These are phyloP conservation scores for Caenorhabditis sp. DNA, from an alignment of 2,888 invertebrate genomes.

Conservation along the genomic window DNA sequence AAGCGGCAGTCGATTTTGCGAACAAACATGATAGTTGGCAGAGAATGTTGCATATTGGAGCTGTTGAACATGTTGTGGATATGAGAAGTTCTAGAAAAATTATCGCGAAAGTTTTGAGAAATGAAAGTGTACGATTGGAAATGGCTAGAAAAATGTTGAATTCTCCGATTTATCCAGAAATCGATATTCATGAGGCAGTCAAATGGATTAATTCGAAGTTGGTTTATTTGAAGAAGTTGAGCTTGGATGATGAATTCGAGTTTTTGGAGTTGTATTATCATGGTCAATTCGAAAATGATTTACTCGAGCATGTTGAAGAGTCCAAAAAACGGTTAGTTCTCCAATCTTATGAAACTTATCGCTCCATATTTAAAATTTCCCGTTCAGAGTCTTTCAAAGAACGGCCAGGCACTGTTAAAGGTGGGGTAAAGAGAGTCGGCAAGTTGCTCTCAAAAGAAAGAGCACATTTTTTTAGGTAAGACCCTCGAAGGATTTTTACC, in stretches of 20 bases:
- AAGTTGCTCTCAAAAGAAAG: too few relatives aligned
- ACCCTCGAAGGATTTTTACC: too few relatives aligned
- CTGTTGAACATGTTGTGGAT: slow-evolving; percentile 75
- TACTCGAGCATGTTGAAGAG: slow-evolving; percentile 7
- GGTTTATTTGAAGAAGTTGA: background rate
- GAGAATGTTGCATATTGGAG: slow-evolving; percentile 92
- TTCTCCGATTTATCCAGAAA: slow-evolving; percentile 18
- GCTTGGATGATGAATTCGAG: background rate
- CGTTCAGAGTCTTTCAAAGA: too few relatives aligned
- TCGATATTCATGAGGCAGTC: slow-evolving; percentile 13
- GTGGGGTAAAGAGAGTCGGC: too few relatives aligned
- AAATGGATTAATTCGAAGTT: slow-evolving; percentile 16
- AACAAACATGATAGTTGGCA: slow-evolving; percentile 98
- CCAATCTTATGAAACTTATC: too few relatives aligned
- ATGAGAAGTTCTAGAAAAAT: slow-evolving; percentile 12
- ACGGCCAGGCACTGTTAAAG: too few relatives aligned
- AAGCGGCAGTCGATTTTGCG: slow-evolving; percentile 88
- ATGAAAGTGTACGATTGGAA: slow-evolving; percentile 27
- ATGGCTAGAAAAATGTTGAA: slow-evolving; percentile 7
- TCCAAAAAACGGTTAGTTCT: slow-evolving; percentile 10
- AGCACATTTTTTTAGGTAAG: too few relatives aligned
- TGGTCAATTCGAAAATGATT: slow-evolving; percentile 6
- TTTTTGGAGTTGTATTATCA: slow-evolving; percentile 6
- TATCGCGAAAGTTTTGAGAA: slow-evolving; percentile 15
- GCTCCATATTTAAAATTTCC: too few relatives aligned